Evolutionary conservation across 2,888 invertebrate genomes (phyloP).

Genomic region (Lithophane leautieri): DNA sequence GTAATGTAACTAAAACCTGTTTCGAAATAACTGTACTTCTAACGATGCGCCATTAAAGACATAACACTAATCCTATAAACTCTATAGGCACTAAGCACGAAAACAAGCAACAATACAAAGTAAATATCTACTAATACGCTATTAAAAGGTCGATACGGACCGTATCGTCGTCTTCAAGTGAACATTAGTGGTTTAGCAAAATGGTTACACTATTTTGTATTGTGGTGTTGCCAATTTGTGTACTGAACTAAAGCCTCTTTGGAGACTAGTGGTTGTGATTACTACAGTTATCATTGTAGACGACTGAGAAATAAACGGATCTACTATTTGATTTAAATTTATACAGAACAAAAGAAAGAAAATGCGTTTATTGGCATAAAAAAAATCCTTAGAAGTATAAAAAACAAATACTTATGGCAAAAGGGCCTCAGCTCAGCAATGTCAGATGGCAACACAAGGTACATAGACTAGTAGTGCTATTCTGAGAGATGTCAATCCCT

Average conservation of each 20-base stretch:
- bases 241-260: neutral
- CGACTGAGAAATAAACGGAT: neutral
- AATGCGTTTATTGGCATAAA: neutral
- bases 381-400: neutral
- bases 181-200: constrained; percentile 37
- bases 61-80: constrained; percentile 35
- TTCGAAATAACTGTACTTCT: constrained; percentile 32
- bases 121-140: constrained; percentile 51
- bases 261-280: neutral
- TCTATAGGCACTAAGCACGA: constrained; percentile 16
- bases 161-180: constrained; percentile 49
- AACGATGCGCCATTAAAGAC: constrained; percentile 24
- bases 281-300: neutral
- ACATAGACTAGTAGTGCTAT: neutral
- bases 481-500: neutral
- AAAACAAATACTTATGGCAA: neutral
- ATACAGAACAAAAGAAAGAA: neutral
- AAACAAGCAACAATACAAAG: constrained; percentile 50
- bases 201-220: constrained; percentile 16
- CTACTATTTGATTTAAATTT: neutral
- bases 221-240: neutral
- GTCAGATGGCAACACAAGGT: neutral
- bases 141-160: constrained; percentile 59
- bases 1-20: constrained; percentile 19
- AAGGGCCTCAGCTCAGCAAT: neutral